phyloP scores from a whole-genome alignment of 1,140 invertebrate species.

The Drosophila ercepeae region DNA sequence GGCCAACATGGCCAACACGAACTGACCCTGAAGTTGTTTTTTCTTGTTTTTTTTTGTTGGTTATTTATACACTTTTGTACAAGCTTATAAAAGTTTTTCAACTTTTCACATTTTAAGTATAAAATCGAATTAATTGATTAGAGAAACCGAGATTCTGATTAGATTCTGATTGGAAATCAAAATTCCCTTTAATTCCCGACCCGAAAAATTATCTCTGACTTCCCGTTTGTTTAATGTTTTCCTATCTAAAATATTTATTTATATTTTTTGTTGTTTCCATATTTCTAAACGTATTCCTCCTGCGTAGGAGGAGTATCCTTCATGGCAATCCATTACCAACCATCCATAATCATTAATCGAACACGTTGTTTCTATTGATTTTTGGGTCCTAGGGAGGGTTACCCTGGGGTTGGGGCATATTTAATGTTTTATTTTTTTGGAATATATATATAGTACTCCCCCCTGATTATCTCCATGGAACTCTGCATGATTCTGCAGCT shows the following conservation, averaged over 20 bases:
- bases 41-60: background rate
- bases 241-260: background rate
- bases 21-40: constrained; percentile 51
- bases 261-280: too few species aligned
- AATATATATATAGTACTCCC: too few species aligned
- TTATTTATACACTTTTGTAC: too few species aligned
- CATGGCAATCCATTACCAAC: constrained; percentile 33
- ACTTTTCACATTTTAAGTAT: too few species aligned
- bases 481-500: constrained; percentile 28
- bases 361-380: constrained; percentile 42
- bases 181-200: background rate
- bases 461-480: constrained; percentile 4
- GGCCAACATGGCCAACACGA: constrained; percentile 17
- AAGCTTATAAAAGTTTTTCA: background rate
- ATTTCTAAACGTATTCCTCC: constrained; percentile 9
- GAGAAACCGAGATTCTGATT: background rate
- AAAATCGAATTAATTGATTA: background rate
- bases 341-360: constrained; percentile 41
- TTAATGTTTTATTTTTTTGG: background rate
- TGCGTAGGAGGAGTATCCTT: background rate
- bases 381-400: background rate
- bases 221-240: background rate
- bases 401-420: background rate
- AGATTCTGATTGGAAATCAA: background rate
- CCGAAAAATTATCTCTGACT: background rate